Evolutionary conservation across 2,797 vertebrate species (phyloP).

Genomic region (Merluccius polli): DNA sequence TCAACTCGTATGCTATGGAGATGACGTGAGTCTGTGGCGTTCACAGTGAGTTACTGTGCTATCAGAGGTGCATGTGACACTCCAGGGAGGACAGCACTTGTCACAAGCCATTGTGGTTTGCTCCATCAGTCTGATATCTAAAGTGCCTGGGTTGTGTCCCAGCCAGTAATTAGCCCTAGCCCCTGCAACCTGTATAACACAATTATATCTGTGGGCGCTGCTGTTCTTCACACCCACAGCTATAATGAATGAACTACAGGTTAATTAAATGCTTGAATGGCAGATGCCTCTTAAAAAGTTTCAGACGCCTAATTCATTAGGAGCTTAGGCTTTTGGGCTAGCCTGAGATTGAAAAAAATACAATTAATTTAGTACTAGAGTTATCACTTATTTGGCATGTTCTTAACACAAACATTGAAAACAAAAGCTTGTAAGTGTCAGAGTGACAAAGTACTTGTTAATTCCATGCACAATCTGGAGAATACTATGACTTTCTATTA

Average conservation of each 20-base stretch:
- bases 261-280: conserved; percentile 65
- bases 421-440: conserved; percentile 46
- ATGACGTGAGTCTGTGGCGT: conserved; percentile 44
- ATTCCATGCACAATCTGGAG: conserved; percentile 49
- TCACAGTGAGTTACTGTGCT: not conserved
- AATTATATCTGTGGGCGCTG: conserved; percentile 62
- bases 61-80: conserved; percentile 46
- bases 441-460: conserved; percentile 42
- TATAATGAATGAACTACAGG: conserved; percentile 68
- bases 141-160: conserved; percentile 54
- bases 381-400: conserved; percentile 40
- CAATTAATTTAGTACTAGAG: conserved; percentile 32
- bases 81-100: conserved; percentile 57
- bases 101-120: conserved; percentile 60
- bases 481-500: conserved; percentile 29
- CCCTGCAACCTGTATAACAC: conserved; percentile 58
- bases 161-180: conserved; percentile 69
- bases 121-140: conserved; percentile 64
- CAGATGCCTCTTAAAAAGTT: conserved; percentile 53
- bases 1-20: conserved; percentile 45
- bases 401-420: conserved; percentile 51
- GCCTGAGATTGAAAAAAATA: not conserved
- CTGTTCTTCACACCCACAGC: conserved; percentile 52
- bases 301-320: conserved; percentile 58
- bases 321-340: conserved; percentile 36